Percentiles rank a stretch among this genome's conserved stretches.
These are phyloP conservation scores for Bovichtus variegatus DNA, from an alignment of 2,797 vertebrate genomes.

Conservation along the genomic window DNA sequence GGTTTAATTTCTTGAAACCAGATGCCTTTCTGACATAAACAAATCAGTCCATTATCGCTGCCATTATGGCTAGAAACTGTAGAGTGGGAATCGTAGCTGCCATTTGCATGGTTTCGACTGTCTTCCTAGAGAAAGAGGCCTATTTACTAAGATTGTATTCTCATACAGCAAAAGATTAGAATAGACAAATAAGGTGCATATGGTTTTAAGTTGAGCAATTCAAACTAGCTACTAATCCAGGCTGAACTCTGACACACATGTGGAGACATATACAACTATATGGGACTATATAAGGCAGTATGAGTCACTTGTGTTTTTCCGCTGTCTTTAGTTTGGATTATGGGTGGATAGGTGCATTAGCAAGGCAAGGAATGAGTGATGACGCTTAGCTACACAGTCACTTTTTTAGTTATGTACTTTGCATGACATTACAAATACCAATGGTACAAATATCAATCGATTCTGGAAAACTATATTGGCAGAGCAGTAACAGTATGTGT, in stretches of 20 bases:
- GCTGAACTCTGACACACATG: conserved; percentile 8
- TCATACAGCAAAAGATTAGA: conserved; percentile 34
- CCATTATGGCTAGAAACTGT: conserved; percentile 63
- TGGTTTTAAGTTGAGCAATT: conserved; percentile 25
- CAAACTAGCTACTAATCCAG: conserved; percentile 24
- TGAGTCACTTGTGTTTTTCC: neutral
- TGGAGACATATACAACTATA: neutral
- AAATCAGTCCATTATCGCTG: conserved; percentile 68
- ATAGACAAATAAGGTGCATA: conserved; percentile 11
- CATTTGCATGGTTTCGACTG: conserved; percentile 28
- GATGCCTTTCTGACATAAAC: conserved; percentile 71
- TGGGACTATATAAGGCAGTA: neutral
- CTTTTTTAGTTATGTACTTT: neutral
- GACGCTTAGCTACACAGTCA: neutral
- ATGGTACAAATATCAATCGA: neutral
- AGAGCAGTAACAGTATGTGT: neutral
- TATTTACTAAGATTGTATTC: conserved; percentile 10
- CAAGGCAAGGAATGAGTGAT: neutral
- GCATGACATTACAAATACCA: neutral
- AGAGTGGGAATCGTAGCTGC: conserved; percentile 40
- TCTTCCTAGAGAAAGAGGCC: conserved; percentile 30
- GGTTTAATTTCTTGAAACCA: conserved; percentile 73
- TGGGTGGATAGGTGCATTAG: neutral
- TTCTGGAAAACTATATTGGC: conserved; percentile 11
- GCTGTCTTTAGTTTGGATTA: neutral